A percentile compares a stretch with the other conserved stretches of the same genome.
Evolutionary conservation across 2,888 invertebrate species (phyloP).

Genomic region (Diaphora mendica): DNA sequence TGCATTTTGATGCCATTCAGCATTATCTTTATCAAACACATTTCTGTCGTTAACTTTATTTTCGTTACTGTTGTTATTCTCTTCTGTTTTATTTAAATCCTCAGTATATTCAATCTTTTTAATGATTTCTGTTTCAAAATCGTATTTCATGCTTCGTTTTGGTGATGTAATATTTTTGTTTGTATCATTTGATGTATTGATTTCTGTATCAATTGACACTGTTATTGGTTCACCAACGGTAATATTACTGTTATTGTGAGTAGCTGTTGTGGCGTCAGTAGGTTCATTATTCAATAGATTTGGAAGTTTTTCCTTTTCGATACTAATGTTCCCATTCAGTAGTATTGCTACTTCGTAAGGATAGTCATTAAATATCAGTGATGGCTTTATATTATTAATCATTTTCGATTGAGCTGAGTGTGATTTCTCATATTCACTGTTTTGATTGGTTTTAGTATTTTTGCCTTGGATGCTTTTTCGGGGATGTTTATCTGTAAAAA

Average conservation of each 20-base stretch:
- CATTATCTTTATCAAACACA: slow-evolving; percentile 62
- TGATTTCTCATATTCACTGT: slow-evolving; percentile 38
- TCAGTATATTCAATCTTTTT: slow-evolving; percentile 61
- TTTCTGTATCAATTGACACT: slow-evolving; percentile 3
- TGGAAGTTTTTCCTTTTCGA: neutral
- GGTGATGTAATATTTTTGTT: slow-evolving; percentile 28
- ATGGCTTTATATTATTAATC: slow-evolving; percentile 56
- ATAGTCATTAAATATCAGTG: slow-evolving; percentile 67
- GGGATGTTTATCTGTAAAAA: slow-evolving; percentile 51
- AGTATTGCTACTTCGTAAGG: slow-evolving; percentile 71
- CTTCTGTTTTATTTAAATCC: slow-evolving; percentile 55
- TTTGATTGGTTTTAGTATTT: slow-evolving; percentile 36
- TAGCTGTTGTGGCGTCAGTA: slow-evolving; percentile 20
- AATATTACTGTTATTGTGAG: neutral
- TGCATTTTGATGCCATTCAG: slow-evolving; percentile 65
- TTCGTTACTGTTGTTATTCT: slow-evolving; percentile 20
- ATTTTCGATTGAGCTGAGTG: slow-evolving; percentile 54
- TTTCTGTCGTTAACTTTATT: slow-evolving; percentile 48
- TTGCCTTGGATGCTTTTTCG: slow-evolving; percentile 58
- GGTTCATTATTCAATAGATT: slow-evolving; percentile 18
- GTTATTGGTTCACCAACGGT: neutral
- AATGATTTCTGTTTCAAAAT: slow-evolving; percentile 57
- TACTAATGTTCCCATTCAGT: slow-evolving; percentile 52
- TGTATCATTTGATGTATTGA: slow-evolving; percentile 26
- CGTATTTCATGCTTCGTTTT: slow-evolving; percentile 66